A percentile compares a stretch with the other conserved stretches of the same genome.
phyloP scores from a whole-genome alignment of 2,888 invertebrate genomes.

The Cerastoderma edule region DNA sequence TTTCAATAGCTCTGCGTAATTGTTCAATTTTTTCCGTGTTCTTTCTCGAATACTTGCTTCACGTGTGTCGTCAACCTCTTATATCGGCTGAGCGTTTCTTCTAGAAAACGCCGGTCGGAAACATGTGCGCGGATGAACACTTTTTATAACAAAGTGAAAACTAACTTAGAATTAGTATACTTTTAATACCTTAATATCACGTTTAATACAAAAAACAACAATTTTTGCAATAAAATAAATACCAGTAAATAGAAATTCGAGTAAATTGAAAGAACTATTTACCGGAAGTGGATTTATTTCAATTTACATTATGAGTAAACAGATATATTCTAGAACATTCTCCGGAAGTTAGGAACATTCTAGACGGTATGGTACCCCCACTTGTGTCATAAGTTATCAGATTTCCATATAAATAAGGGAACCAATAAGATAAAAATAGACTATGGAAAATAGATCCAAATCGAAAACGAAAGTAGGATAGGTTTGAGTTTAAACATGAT shows the following conservation, averaged over 20 bases:
- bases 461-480: slow-evolving; percentile 51
- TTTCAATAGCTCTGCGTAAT: no score
- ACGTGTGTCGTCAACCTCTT: not conserved
- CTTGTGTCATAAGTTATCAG: not conserved
- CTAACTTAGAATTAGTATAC: no score
- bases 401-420: not conserved
- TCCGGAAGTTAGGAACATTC: slow-evolving; percentile 64
- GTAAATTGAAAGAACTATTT: not conserved
- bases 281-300: slow-evolving; percentile 18
- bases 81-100: slow-evolving; percentile 1
- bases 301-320: slow-evolving; percentile 12
- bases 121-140: slow-evolving; percentile 4
- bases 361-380: slow-evolving; percentile 11
- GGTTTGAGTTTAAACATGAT: no score
- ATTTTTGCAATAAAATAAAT: no score
- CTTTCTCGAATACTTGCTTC: not conserved
- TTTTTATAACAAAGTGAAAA: no score
- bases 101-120: slow-evolving; percentile 7
- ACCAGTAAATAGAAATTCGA: no score
- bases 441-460: not conserved
- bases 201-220: no score
- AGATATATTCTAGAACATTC: slow-evolving; percentile 64
- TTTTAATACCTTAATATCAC: no score
- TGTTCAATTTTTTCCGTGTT: not conserved
- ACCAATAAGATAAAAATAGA: slow-evolving; percentile 7